Base-by-base conservation (phyloP, 2,797 vertebrate species). In the Echiichthys vipera region DNA sequence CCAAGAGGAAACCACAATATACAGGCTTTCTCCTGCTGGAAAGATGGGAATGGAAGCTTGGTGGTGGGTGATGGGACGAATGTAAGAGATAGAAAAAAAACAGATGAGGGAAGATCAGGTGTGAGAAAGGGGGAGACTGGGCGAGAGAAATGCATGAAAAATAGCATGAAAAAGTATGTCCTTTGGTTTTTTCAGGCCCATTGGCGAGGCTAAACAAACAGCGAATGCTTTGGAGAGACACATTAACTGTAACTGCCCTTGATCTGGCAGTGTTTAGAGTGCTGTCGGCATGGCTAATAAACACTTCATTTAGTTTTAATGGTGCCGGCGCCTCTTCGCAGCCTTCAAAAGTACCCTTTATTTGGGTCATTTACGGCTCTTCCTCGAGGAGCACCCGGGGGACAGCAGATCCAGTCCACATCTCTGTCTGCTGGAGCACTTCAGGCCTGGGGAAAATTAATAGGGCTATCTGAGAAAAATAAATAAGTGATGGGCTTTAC, bases 231-330 rank as follows among this genome's bases (percentile, higher is more conserved):
- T 74, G 85, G 89, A 89, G 88, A 93, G 89, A 89, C 91, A 92
- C 91, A 91, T 94, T 95, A 94, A 94, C 92, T 94, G 93, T 94
- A 94, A 94, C 93, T 91, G 93, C 90, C 93, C 94, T 94, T 94
- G 94, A 95, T 95, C 92, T 92, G 91, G 81, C 88, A 84, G 89
- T 88, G 92, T 92, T 93, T 93, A 93, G 94, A 92, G 90, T 82
- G 92, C 93, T 94, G 94, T 94, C 91, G 92, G 94, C 93, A 93
- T 82, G 93, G 90, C 94, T 95, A 95, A 95, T 95, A 95, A 95
- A 95, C 94, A 95, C 94, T 95, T 95, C 93, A 93, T 95, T 95
- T 94, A 94, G 92, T 95, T 95, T 95, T 95, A 95, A 95, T 95
- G 94, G 92, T 89, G 92, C 90, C 88, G 89, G 91, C 89, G 91